Conservation (phyloP, 92 coral and sea anemone genomes). For the Paramuricea clavata region DNA sequence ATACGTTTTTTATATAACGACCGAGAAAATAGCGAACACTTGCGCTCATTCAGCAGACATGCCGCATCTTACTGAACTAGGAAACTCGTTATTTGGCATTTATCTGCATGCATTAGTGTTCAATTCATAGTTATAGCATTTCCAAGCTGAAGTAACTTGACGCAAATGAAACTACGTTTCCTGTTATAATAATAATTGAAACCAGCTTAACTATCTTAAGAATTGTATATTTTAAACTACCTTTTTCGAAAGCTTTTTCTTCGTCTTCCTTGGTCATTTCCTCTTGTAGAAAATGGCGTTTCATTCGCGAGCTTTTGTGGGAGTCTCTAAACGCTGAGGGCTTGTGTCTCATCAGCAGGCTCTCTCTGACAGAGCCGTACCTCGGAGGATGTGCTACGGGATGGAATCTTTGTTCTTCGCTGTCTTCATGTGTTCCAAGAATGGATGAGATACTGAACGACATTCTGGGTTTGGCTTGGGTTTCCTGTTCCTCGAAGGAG, state of each 20-base stretch:
- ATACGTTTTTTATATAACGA: too few species aligned
- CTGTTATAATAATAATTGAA: neutral
- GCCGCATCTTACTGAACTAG: too few species aligned
- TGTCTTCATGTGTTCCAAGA: constrained; percentile 13
- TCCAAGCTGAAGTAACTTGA: too few species aligned
- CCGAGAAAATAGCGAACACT: too few species aligned
- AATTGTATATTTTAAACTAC: neutral
- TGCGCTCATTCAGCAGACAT: too few species aligned
- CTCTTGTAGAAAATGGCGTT: constrained; percentile 15
- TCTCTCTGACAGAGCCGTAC: constrained; percentile 2
- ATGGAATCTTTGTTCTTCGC: neutral
- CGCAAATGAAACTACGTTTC: neutral
- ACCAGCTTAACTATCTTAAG: neutral
- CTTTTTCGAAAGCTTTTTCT: constrained; percentile 13
- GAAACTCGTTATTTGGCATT: too few species aligned
- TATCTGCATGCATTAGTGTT: neutral
- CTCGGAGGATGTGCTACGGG: neutral
- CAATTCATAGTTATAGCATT: neutral
- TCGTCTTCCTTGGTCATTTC: neutral
- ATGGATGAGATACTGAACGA: constrained; percentile 41
- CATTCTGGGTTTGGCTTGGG: neutral
- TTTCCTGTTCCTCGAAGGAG: neutral
- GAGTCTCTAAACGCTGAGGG: constrained; percentile 25
- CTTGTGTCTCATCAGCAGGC: neutral
- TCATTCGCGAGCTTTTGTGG: constrained; percentile 18